These are phyloP conservation scores for Heliconius melpomene DNA, from an alignment of 1,140 invertebrate species.

Conservation along the genomic window DNA sequence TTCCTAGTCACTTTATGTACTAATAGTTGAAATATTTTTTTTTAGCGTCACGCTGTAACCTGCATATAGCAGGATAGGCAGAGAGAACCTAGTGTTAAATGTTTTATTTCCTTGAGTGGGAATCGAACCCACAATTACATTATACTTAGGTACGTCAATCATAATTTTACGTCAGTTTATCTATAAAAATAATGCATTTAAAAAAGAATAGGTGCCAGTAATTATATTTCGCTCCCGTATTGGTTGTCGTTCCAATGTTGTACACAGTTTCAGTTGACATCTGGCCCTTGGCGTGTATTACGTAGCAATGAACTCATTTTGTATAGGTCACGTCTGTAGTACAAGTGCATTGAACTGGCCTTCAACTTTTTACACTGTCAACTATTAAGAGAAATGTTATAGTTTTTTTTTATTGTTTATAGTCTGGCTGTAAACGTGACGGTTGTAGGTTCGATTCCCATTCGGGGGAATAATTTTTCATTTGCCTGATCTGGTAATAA, in stretches of 20 bases:
- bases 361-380: neutral
- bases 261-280: conserved; percentile 12
- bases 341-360: conserved; percentile 21
- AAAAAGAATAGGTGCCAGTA: neutral
- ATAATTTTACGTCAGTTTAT: too few species aligned
- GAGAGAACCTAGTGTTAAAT: too few species aligned
- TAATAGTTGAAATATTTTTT: neutral
- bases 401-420: neutral
- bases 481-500: too few species aligned
- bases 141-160: too few species aligned
- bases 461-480: too few species aligned
- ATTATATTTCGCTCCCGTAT: neutral
- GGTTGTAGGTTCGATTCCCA: too few species aligned
- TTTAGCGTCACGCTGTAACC: neutral
- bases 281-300: conserved; percentile 14
- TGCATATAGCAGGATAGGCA: too few species aligned
- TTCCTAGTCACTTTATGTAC: neutral
- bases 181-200: neutral
- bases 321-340: conserved; percentile 2
- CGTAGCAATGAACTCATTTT: conserved; percentile 18
- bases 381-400: neutral
- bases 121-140: too few species aligned
- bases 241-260: neutral
- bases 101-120: too few species aligned
- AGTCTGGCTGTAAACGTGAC: too few species aligned